Conservation (phyloP, 1,140 invertebrate genomes). For the Pogonus chalceus region DNA sequence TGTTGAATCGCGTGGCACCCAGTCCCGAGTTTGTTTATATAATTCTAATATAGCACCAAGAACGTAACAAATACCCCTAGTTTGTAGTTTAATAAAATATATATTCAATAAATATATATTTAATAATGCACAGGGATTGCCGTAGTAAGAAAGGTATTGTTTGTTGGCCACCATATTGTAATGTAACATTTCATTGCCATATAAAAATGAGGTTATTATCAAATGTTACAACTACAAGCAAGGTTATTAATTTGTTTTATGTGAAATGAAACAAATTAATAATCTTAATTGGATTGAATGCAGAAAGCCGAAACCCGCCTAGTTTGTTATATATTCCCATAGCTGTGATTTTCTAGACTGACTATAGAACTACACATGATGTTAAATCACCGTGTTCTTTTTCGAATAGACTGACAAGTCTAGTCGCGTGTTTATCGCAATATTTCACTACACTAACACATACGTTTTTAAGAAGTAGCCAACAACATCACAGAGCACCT, state of each 20-base stretch:
- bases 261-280: too few relatives aligned
- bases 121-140: neutral
- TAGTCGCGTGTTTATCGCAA: conserved; percentile 11
- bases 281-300: too few relatives aligned
- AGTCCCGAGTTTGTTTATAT: conserved; percentile 2
- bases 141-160: too few relatives aligned
- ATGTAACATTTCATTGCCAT: too few relatives aligned
- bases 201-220: too few relatives aligned
- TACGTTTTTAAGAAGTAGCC: neutral
- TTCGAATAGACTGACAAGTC: conserved; percentile 20
- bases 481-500: neutral
- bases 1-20: neutral
- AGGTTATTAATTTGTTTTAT: too few relatives aligned
- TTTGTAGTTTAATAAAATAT: neutral
- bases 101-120: too few relatives aligned
- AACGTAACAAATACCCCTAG: neutral
- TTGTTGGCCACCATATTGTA: too few relatives aligned
- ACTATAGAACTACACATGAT: conserved; percentile 12
- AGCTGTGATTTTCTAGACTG: conserved; percentile 32
- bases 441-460: neutral
- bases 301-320: neutral
- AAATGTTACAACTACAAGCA: too few relatives aligned
- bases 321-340: conserved; percentile 21
- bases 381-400: conserved; percentile 11
- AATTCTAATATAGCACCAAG: neutral